phyloP scores from a whole-genome alignment of 1,140 invertebrate genomes.

The Listronotus bonariensis region DNA sequence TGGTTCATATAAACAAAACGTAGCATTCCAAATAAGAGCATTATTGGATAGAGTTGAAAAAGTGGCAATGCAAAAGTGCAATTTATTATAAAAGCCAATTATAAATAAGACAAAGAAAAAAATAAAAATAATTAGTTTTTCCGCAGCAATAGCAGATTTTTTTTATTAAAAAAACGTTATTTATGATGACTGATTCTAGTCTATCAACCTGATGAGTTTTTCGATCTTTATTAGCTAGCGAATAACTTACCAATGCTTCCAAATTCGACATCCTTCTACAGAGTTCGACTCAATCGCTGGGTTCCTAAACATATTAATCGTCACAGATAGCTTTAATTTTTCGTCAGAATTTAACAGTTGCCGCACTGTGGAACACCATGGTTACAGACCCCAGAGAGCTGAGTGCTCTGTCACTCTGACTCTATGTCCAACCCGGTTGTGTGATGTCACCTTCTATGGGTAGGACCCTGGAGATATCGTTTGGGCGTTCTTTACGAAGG shows the following conservation, averaged over 20 bases:
- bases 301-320: slow-evolving; percentile 90
- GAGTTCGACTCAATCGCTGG: slow-evolving; percentile 79
- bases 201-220: too few species aligned
- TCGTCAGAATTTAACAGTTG: slow-evolving; percentile 97
- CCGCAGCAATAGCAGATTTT: too few species aligned
- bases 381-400: slow-evolving; percentile 75
- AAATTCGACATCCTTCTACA: slow-evolving; percentile 84
- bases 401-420: slow-evolving; percentile 72
- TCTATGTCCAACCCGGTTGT: slow-evolving; percentile 85
- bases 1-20: too few species aligned
- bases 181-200: too few species aligned
- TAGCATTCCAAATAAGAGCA: too few species aligned
- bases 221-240: too few species aligned
- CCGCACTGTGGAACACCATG: slow-evolving; percentile 96
- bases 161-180: too few species aligned
- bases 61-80: too few species aligned
- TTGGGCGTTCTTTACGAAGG: slow-evolving; percentile 74
- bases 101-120: too few species aligned
- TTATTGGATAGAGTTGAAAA: too few species aligned
- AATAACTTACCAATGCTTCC: slow-evolving; percentile 69
- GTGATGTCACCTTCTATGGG: slow-evolving; percentile 92
- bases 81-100: too few species aligned
- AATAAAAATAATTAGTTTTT: too few species aligned
- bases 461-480: slow-evolving; percentile 76
- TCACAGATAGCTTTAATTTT: slow-evolving; percentile 88